phyloP scores from a whole-genome alignment of 2,113 vertebrate genomes.

The Apus apus region DNA sequence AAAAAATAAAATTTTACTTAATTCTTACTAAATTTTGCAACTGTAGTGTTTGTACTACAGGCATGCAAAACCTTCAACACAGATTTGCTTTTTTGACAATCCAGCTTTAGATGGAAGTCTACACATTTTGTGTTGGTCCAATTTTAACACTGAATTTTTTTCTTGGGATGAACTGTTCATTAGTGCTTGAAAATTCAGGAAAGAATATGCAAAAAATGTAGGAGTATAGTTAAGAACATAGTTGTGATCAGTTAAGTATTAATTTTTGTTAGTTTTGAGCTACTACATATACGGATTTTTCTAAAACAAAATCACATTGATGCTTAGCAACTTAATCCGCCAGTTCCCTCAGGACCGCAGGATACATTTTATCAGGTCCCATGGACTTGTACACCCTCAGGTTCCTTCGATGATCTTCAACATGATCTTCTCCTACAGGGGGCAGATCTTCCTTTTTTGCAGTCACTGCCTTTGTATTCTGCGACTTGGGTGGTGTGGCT shows the following conservation, averaged over 20 bases:
- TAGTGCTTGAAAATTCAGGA: not conserved
- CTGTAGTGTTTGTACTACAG: not conserved
- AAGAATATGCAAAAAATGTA: not conserved
- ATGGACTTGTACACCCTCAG: too few species aligned
- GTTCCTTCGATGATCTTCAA: too few species aligned
- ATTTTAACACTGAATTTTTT: not conserved
- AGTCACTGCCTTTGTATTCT: too few species aligned
- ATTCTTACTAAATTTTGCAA: not conserved
- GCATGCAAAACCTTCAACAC: not conserved
- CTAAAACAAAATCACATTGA: not conserved
- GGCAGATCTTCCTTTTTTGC: too few species aligned
- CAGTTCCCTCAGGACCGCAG: too few species aligned
- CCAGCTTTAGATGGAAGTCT: not conserved
- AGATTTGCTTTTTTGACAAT: not conserved
- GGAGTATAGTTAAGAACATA: not conserved
- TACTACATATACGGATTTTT: not conserved
- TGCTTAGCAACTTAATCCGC: too few species aligned
- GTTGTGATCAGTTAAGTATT: not conserved
- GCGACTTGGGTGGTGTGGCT: too few species aligned
- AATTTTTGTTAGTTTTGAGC: not conserved
- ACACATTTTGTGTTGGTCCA: rapidly evolving
- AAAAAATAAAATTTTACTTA: not conserved
- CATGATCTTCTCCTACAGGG: too few species aligned
- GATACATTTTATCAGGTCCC: too few species aligned
- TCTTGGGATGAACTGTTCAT: not conserved